A percentile compares a stretch with the other conserved stretches of the same genome.
phyloP scores from a whole-genome alignment of 2,888 invertebrate species.

The Phortica okadai region DNA sequence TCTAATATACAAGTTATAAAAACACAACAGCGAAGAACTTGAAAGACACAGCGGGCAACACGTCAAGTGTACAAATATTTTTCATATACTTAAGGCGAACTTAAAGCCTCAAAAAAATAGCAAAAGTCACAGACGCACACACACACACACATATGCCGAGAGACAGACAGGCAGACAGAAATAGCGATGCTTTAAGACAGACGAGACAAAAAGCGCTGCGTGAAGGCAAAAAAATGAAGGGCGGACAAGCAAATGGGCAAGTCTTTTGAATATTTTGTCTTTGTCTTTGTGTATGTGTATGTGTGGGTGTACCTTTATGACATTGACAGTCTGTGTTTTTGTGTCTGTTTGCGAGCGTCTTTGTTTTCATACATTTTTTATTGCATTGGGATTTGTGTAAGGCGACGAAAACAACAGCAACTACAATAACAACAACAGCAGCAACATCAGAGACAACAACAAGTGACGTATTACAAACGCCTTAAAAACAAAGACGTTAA shows the following conservation, averaged over 20 bases:
- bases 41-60: constrained; percentile 2
- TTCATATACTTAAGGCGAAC: constrained; percentile 66
- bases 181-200: not conserved
- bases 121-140: constrained; percentile 55
- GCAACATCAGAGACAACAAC: not conserved
- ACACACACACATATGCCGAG: not conserved
- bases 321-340: not conserved
- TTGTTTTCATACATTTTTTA: constrained; percentile 22
- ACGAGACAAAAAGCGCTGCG: not conserved
- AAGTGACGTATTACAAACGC: constrained; percentile 7
- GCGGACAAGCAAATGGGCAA: constrained; percentile 2
- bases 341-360: not conserved
- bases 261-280: constrained; percentile 1
- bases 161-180: not conserved
- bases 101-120: constrained; percentile 64
- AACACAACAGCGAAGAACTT: constrained; percentile 25
- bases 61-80: constrained; percentile 46
- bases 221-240: not conserved
- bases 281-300: not conserved
- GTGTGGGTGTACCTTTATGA: not conserved
- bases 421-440: not conserved
- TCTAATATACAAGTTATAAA: constrained; percentile 10
- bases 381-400: constrained; percentile 4
- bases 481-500: constrained; percentile 17
- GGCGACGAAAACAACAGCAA: not conserved